Percentiles rank a stretch among this genome's conserved stretches.
Conservation (phyloP, 2,888 invertebrate species). For the Drosophila dives region DNA sequence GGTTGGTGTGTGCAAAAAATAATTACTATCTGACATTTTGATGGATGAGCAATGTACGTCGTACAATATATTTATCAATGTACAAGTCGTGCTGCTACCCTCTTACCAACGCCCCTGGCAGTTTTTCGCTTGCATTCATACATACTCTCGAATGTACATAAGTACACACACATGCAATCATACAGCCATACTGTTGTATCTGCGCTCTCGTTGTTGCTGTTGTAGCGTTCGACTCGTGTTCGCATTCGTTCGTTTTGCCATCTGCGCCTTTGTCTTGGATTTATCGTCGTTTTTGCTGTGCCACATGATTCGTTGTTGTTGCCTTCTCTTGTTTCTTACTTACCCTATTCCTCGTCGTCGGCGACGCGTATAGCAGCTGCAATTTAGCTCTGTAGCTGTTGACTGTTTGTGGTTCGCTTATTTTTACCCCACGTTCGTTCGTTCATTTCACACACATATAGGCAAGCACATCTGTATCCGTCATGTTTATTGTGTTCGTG, state of each 20-base stretch:
- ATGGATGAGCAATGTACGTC: conserved; percentile 23
- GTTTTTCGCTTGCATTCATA: conserved; percentile 60
- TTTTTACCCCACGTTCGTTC: conserved; percentile 69
- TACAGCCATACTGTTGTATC: conserved; percentile 21
- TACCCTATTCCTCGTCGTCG: conserved; percentile 64
- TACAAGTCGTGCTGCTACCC: conserved; percentile 25
- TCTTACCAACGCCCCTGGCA: conserved; percentile 45
- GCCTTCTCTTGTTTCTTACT: conserved; percentile 45
- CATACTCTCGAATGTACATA: conserved; percentile 20
- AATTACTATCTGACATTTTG: conserved; percentile 33
- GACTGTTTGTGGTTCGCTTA: conserved; percentile 72
- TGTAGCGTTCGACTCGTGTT: conserved; percentile 53
- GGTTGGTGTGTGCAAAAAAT: conserved; percentile 18
- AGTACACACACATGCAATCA: not conserved
- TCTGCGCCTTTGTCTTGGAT: conserved; percentile 51
- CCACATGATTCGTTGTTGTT: conserved; percentile 58
- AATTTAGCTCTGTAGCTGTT: conserved; percentile 68
- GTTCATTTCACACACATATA: conserved; percentile 29
- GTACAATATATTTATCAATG: conserved; percentile 37
- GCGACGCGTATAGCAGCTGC: conserved; percentile 74
- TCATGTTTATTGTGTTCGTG: conserved; percentile 50
- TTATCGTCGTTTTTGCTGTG: conserved; percentile 57
- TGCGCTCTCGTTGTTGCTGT: conserved; percentile 44
- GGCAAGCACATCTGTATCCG: conserved; percentile 49
- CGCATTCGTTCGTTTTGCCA: conserved; percentile 66